Conservation (phyloP, 2,113 vertebrate species). For the Alouatta palliata region DNA sequence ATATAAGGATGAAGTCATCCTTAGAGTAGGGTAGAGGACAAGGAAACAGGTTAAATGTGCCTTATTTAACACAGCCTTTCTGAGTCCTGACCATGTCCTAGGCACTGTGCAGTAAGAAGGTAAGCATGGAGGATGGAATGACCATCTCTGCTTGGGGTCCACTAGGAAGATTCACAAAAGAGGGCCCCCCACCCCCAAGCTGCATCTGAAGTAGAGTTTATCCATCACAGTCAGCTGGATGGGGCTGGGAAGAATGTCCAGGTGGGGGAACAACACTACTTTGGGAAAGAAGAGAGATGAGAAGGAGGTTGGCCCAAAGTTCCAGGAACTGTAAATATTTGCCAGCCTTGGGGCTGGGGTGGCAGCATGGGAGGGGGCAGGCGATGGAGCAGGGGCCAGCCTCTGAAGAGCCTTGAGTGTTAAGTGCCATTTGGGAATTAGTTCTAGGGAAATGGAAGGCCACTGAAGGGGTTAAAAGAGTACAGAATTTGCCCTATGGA, state of each 20-base stretch:
- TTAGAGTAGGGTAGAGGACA: background rate
- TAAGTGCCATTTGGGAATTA: background rate
- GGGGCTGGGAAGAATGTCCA: background rate
- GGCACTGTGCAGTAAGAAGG: background rate
- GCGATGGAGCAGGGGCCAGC: background rate
- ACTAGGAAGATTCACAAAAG: background rate
- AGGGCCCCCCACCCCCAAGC: accelerated
- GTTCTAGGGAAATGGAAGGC: background rate
- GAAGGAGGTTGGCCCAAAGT: background rate
- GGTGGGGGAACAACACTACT: background rate
- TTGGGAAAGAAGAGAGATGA: background rate
- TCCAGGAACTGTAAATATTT: background rate
- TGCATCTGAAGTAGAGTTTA: background rate
- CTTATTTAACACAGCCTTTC: background rate
- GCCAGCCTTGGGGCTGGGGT: background rate
- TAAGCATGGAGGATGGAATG: background rate
- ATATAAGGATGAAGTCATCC: background rate
- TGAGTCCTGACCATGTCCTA: background rate
- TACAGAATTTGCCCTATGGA: too few species aligned
- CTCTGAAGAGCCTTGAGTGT: background rate
- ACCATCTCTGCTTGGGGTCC: background rate
- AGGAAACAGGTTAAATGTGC: background rate
- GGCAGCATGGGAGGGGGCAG: background rate
- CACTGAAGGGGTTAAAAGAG: background rate
- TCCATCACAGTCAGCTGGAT: background rate